Evolutionary conservation across 2,797 vertebrate species (phyloP).

Genomic region (Odontamblyopus rebecca): DNA sequence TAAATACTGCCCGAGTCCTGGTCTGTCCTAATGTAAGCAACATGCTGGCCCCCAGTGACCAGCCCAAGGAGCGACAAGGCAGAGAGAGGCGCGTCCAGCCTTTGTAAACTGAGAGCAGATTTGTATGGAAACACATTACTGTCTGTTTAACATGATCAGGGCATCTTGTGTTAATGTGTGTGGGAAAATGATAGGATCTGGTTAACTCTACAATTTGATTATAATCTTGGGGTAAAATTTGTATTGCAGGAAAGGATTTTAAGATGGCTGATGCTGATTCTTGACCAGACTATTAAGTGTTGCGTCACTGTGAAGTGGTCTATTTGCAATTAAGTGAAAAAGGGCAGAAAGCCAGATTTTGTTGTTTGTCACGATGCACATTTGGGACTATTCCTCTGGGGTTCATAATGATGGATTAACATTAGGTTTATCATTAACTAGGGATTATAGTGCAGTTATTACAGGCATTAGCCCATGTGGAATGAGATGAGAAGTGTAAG

Average conservation of each 20-base stretch:
- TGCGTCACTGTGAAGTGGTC: neutral
- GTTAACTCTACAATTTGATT: slow-evolving; percentile 1
- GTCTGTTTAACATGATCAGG: neutral
- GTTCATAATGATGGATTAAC: slow-evolving; percentile 74
- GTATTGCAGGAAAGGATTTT: neutral
- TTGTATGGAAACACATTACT: slow-evolving; percentile 23
- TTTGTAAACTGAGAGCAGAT: slow-evolving; percentile 53
- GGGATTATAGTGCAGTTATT: slow-evolving; percentile 55
- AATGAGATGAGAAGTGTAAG: neutral
- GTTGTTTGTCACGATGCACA: slow-evolving; percentile 46
- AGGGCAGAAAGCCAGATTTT: slow-evolving; percentile 24
- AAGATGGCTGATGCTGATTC: neutral
- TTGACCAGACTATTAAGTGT: neutral
- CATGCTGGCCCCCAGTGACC: slow-evolving; percentile 63
- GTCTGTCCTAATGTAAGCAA: slow-evolving; percentile 48
- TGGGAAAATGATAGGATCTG: slow-evolving; percentile 9
- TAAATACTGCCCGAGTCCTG: slow-evolving; percentile 63
- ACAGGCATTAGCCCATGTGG: neutral
- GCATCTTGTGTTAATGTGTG: slow-evolving; percentile 8
- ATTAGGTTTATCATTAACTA: slow-evolving; percentile 73
- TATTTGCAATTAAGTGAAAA: slow-evolving; percentile 30
- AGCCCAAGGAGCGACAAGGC: slow-evolving; percentile 9
- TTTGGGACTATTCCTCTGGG: slow-evolving; percentile 63
- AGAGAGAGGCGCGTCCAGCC: slow-evolving; percentile 22
- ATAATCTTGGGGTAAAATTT: neutral